Evolutionary conservation across 1,140 invertebrate species (phyloP).

Genomic region (Lepidurus couesii): DNA sequence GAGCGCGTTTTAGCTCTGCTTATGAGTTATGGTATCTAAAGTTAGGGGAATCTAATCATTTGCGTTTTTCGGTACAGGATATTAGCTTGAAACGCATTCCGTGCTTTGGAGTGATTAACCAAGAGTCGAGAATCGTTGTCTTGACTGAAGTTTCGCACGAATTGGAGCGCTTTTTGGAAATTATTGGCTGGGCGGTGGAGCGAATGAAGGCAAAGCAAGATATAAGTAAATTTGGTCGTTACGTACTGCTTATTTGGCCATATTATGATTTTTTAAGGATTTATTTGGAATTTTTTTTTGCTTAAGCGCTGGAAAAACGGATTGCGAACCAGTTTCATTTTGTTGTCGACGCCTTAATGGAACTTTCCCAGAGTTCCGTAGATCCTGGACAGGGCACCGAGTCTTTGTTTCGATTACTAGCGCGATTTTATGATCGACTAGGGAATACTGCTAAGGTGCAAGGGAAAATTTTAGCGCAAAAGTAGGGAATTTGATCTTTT

Average conservation of each 20-base stretch:
- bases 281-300: background rate
- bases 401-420: background rate
- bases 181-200: background rate
- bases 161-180: background rate
- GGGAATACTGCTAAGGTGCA: background rate
- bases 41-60: background rate
- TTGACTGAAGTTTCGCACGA: background rate
- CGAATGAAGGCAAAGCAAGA: background rate
- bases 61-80: background rate
- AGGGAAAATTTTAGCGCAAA: background rate
- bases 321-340: background rate
- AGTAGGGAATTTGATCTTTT: background rate
- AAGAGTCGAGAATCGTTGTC: background rate
- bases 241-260: background rate
- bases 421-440: background rate
- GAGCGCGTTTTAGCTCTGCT: too few species aligned
- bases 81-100: background rate
- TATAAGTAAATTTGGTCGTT: background rate
- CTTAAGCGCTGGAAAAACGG: background rate
- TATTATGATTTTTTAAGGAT: background rate
- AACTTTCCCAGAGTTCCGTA: slow-evolving; percentile 1
- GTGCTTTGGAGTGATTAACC: background rate
- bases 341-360: background rate
- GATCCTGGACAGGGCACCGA: background rate
- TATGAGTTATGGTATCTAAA: too few species aligned